A percentile compares a stretch with the other conserved stretches of the same genome.
Evolutionary conservation across 2,113 vertebrate genomes (phyloP).

Genomic region (Brachirus orientalis): DNA sequence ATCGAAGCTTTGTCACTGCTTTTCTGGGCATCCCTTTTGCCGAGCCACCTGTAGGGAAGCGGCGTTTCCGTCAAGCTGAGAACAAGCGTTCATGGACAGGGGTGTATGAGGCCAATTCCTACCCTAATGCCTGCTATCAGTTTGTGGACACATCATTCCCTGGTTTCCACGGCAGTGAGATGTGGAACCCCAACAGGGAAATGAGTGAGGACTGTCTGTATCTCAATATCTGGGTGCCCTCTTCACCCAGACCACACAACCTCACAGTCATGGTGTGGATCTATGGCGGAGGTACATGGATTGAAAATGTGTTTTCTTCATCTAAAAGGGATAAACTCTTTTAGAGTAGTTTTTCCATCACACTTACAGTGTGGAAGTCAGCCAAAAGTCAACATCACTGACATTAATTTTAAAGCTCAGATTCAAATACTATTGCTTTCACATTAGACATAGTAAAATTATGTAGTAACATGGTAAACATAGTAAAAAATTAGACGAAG

Average conservation of each 20-base stretch:
- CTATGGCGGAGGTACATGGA: constrained; percentile 86
- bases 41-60: constrained; percentile 85
- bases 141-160: constrained; percentile 87
- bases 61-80: constrained; percentile 86
- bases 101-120: constrained; percentile 78
- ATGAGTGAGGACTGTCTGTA: constrained; percentile 94
- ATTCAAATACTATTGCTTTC: too few species aligned
- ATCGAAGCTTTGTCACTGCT: constrained; percentile 79
- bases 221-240: constrained; percentile 91
- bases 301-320: background rate
- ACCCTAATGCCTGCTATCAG: constrained; percentile 88
- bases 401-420: too few species aligned
- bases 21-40: constrained; percentile 92
- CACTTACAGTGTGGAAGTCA: too few species aligned
- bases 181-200: constrained; percentile 94
- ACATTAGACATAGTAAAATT: too few species aligned
- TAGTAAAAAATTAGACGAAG: too few species aligned
- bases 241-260: constrained; percentile 79
- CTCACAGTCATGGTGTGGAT: constrained; percentile 92
- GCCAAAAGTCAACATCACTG: too few species aligned
- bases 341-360: background rate
- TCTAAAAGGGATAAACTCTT: background rate
- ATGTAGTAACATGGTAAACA: too few species aligned
- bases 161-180: constrained; percentile 88
- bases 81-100: constrained; percentile 83